phyloP scores from a whole-genome alignment of 2,113 vertebrate genomes.

The Phalacrocorax brasilianus region DNA sequence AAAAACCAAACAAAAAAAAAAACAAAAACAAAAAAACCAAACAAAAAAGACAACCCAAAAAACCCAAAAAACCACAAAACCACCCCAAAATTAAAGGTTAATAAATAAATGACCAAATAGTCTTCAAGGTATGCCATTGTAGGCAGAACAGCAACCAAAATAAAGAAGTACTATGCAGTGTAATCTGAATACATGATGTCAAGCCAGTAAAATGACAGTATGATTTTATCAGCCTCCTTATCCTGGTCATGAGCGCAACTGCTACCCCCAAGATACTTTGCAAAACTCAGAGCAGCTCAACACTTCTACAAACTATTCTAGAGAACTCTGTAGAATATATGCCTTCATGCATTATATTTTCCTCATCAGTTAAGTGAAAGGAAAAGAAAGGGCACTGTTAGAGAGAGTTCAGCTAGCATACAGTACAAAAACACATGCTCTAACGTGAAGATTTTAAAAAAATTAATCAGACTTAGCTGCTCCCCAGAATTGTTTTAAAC shows the following conservation, averaged over 20 bases:
- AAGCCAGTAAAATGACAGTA: neutral
- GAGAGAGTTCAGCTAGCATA: neutral
- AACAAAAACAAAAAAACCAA: too few relatives aligned
- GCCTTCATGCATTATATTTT: neutral
- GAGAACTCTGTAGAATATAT: neutral
- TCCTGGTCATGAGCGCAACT: neutral
- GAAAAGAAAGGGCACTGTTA: neutral
- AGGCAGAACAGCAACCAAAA: neutral
- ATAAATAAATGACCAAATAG: neutral
- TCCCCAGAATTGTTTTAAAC: neutral
- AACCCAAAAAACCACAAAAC: too few relatives aligned
- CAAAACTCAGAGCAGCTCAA: neutral
- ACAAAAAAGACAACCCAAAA: too few relatives aligned
- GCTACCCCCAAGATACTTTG: too few relatives aligned
- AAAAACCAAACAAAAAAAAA: neutral
- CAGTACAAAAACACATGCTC: neutral
- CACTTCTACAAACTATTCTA: neutral
- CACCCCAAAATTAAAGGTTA: neutral
- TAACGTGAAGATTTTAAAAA: neutral
- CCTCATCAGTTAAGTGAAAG: neutral
- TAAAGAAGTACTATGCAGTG: accelerated
- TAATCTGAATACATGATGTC: neutral
- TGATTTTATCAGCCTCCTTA: neutral
- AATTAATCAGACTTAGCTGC: neutral
- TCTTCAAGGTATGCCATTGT: neutral